A percentile compares a stretch with the other conserved stretches of the same genome.
These are phyloP conservation scores for Phylloscopus trochiloides DNA, from an alignment of 2,113 vertebrate species.

Conservation along the genomic window DNA sequence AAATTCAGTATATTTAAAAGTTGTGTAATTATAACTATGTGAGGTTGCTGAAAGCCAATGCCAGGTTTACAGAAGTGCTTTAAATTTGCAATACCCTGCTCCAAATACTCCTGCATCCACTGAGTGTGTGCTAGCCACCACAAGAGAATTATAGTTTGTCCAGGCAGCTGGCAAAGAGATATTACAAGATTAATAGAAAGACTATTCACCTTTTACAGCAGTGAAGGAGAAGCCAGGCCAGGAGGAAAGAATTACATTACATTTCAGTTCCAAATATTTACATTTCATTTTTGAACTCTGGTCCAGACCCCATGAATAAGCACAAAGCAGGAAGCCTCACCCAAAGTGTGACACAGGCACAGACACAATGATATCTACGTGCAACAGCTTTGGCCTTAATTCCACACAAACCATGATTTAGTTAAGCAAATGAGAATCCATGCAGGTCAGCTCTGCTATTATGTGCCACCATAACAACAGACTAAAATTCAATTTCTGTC, in stretches of 20 bases:
- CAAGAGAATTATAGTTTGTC: not conserved
- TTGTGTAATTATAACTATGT: not conserved
- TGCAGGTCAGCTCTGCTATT: not conserved
- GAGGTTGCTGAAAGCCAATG: not conserved
- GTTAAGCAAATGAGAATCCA: not conserved
- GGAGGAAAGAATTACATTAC: not conserved
- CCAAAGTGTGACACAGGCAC: not conserved
- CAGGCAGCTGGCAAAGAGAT: not conserved
- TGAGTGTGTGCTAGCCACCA: not conserved
- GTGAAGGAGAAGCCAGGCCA: not conserved
- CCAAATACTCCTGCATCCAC: not conserved
- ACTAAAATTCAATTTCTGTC: not conserved
- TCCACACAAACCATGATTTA: not conserved
- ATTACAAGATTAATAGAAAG: not conserved
- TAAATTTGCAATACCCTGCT: not conserved
- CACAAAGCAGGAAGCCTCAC: not conserved
- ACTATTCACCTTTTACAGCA: not conserved
- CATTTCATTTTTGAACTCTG: not conserved
- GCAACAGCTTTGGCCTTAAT: not conserved
- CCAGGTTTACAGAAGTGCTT: not conserved
- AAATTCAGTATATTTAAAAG: not conserved
- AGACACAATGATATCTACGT: not conserved
- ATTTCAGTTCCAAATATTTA: not conserved
- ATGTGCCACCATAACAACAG: not conserved
- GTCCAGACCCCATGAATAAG: not conserved